A percentile compares a stretch with the other conserved stretches of the same genome.
Conservation (phyloP, 2,113 vertebrate genomes). For the Gymnarchus niloticus region DNA sequence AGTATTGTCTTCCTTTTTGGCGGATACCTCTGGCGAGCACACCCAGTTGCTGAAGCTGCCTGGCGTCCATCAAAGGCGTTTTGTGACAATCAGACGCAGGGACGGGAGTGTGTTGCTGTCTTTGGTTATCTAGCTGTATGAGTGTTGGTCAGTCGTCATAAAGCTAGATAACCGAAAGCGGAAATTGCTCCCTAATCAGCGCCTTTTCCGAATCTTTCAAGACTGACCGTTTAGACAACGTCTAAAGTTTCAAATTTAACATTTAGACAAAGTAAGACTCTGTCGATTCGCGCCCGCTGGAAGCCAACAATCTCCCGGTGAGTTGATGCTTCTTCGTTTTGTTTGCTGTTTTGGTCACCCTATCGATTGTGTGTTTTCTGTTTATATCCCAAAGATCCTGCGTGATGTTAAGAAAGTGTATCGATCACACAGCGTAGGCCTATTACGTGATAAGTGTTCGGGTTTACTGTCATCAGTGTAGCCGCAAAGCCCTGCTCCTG, state of each 20-base stretch:
- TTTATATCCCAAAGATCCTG: background rate
- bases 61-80: background rate
- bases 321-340: background rate
- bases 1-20: background rate
- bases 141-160: constrained; percentile 81
- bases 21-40: background rate
- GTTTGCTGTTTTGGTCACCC: background rate
- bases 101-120: constrained; percentile 78
- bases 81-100: too few relatives aligned
- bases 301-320: background rate
- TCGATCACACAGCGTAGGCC: too few relatives aligned
- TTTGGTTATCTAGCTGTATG: constrained; percentile 77
- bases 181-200: constrained; percentile 87
- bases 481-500: too few relatives aligned
- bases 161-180: constrained; percentile 99
- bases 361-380: background rate
- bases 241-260: too few relatives aligned
- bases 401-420: too few relatives aligned
- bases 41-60: background rate
- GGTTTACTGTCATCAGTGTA: too few relatives aligned
- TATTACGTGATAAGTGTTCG: too few relatives aligned
- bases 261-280: background rate
- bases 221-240: too few relatives aligned
- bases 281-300: background rate
- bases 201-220: background rate